phyloP scores from a whole-genome alignment of 2,888 invertebrate species.

The Clistopyga incitator region DNA sequence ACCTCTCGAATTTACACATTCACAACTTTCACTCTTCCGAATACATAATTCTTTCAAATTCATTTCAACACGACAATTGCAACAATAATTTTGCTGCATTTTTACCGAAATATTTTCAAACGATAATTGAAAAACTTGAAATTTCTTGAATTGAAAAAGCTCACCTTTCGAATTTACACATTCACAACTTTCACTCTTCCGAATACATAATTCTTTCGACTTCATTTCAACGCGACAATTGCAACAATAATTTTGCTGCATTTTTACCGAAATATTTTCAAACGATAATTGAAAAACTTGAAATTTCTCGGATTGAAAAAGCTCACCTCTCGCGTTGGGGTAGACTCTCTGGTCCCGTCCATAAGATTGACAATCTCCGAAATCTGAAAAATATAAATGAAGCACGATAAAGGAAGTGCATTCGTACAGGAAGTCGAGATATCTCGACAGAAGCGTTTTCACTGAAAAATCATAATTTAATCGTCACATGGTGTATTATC shows the following conservation, averaged over 20 bases:
- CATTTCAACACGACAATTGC: no score
- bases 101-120: not conserved
- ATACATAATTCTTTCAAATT: no score
- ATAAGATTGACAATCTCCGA: slow-evolving; percentile 71
- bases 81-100: not conserved
- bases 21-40: no score
- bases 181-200: no score
- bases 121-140: not conserved
- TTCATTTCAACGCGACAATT: no score
- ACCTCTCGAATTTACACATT: no score
- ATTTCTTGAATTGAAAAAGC: slow-evolving; percentile 59
- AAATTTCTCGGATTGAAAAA: slow-evolving; percentile 53
- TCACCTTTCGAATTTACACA: slow-evolving; percentile 75
- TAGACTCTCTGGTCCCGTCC: slow-evolving; percentile 70
- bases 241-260: not conserved
- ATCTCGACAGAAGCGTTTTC: slow-evolving; percentile 28
- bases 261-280: not conserved
- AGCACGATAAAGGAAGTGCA: slow-evolving; percentile 43
- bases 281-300: not conserved
- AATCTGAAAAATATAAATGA: slow-evolving; percentile 68
- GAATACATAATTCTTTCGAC: no score
- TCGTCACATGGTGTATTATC: slow-evolving; percentile 40
- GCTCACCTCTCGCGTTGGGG: slow-evolving; percentile 72
- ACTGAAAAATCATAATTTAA: slow-evolving; percentile 37
- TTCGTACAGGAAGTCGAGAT: slow-evolving; percentile 28